These are phyloP conservation scores for Mesembrinibis cayennensis DNA, from an alignment of 2,113 vertebrate species.

Conservation along the genomic window DNA sequence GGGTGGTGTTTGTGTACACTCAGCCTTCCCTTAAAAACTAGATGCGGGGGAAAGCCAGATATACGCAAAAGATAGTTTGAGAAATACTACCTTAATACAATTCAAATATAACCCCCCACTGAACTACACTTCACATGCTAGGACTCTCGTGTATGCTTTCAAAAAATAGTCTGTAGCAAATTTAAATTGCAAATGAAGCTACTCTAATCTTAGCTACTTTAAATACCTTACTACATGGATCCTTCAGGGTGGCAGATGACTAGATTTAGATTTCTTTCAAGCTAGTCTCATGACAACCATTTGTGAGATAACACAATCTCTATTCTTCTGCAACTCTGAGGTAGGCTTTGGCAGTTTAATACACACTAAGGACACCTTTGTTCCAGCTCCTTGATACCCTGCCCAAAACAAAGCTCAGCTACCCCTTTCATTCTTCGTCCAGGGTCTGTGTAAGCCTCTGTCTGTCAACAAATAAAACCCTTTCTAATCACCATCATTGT, in stretches of 20 bases:
- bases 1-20: neutral
- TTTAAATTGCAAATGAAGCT: conserved; percentile 45
- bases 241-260: conserved; percentile 27
- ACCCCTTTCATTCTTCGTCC: neutral
- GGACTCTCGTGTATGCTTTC: neutral
- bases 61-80: neutral
- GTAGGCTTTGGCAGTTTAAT: neutral
- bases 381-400: neutral
- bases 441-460: neutral
- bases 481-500: neutral
- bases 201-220: conserved; percentile 33
- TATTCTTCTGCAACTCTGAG: neutral
- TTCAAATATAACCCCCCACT: neutral
- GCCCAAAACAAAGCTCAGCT: neutral
- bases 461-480: neutral
- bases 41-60: neutral
- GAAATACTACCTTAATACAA: neutral
- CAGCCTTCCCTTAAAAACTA: neutral
- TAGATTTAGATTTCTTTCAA: conserved; percentile 42
- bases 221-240: conserved; percentile 56
- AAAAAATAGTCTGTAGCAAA: neutral
- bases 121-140: neutral
- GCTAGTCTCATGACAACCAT: conserved; percentile 35
- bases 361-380: neutral
- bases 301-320: conserved; percentile 20